phyloP scores from a whole-genome alignment of 2,113 vertebrate genomes.

The Osmerus mordax region DNA sequence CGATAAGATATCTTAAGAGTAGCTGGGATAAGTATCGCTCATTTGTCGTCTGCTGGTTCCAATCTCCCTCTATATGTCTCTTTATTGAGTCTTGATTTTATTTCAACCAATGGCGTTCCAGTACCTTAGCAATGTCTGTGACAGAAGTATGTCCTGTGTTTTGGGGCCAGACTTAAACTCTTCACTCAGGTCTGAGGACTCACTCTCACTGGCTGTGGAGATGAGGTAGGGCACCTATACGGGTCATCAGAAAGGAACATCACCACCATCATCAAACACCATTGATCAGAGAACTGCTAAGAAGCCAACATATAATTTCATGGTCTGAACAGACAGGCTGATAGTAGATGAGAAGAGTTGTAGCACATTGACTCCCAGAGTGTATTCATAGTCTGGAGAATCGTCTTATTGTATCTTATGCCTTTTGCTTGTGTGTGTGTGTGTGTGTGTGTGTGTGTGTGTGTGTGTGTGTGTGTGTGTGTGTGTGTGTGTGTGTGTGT shows the following conservation, averaged over 20 bases:
- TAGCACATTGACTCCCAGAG: too few species aligned
- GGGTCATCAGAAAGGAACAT: conserved; percentile 6
- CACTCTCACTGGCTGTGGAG: conserved; percentile 6
- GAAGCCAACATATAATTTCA: too few species aligned
- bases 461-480: background rate
- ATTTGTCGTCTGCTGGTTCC: too few species aligned
- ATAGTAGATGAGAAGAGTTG: too few species aligned
- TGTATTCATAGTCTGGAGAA: too few species aligned
- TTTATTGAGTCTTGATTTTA: too few species aligned
- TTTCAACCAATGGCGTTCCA: background rate
- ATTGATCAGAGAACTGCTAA: too few species aligned
- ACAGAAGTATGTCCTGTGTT: conserved; percentile 3
- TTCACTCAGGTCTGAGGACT: conserved; percentile 39
- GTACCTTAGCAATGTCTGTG: conserved; percentile 19
- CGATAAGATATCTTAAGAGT: too few species aligned
- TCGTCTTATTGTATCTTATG: background rate
- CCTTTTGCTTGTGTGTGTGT: background rate
- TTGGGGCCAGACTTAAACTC: conserved; percentile 19
- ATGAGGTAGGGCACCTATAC: conserved; percentile 37
- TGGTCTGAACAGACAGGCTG: too few species aligned
- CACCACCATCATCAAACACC: too few species aligned
- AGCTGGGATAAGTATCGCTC: too few species aligned
- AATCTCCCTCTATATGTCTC: too few species aligned
- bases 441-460: background rate
- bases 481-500: background rate